Percentiles rank a stretch among this genome's conserved stretches.
These are phyloP conservation scores for Leptopilina boulardi DNA, from an alignment of 1,140 invertebrate genomes.

Conservation along the genomic window DNA sequence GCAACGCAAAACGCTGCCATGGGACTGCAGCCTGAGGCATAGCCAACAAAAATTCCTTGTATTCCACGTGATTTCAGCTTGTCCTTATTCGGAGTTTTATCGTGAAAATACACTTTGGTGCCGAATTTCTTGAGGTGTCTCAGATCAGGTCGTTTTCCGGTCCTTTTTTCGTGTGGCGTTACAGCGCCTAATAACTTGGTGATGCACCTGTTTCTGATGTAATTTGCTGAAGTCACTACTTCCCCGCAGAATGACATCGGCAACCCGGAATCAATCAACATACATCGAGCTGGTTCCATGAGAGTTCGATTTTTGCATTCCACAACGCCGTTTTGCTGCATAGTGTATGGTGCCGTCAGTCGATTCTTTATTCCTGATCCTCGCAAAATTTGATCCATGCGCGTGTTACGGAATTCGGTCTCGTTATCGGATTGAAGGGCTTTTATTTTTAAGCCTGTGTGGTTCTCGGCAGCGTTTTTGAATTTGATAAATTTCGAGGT, in stretches of 20 bases:
- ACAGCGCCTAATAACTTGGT: conserved; percentile 51
- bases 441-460: conserved; percentile 49
- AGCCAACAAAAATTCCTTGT: conserved; percentile 37
- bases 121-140: conserved; percentile 69
- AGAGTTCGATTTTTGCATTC: no score
- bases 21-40: no score
- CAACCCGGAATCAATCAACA: background rate
- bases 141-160: conserved; percentile 72
- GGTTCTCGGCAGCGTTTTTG: conserved; percentile 59
- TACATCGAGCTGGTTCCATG: conserved; percentile 38
- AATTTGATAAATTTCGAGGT: conserved; percentile 63
- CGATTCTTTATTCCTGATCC: background rate
- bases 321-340: conserved; percentile 61
- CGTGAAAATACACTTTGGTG: conserved; percentile 50
- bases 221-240: background rate
- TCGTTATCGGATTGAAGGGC: conserved; percentile 32
- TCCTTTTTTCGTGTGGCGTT: conserved; percentile 71
- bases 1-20: no score
- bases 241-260: conserved; percentile 12
- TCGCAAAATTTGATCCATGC: background rate
- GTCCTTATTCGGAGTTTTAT: conserved; percentile 40
- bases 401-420: background rate
- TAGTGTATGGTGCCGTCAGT: conserved; percentile 46
- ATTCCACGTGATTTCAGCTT: conserved; percentile 33
- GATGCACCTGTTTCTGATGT: conserved; percentile 26